Evolutionary conservation across 2,113 vertebrate species (phyloP).

Genomic region (Microcebus tavaratra): DNA sequence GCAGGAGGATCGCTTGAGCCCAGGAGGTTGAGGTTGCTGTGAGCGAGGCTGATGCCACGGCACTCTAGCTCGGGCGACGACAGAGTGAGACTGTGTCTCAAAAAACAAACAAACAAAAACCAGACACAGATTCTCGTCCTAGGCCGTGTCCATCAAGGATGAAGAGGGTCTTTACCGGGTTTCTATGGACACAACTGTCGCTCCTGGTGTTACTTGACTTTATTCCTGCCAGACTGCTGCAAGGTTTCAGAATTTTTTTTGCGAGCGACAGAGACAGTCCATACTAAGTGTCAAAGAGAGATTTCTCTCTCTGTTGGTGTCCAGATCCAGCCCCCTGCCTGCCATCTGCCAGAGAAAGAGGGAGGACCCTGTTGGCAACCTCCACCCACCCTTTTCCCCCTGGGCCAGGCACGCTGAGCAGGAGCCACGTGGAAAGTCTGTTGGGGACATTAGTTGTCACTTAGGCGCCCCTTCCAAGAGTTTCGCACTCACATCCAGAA

Average conservation of each 20-base stretch:
- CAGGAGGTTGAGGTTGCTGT: no score
- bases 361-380: neutral
- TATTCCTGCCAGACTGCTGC: neutral
- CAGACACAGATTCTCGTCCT: neutral
- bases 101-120: neutral
- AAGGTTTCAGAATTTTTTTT: neutral
- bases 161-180: neutral
- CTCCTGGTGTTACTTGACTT: neutral
- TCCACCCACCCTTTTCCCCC: neutral
- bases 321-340: neutral
- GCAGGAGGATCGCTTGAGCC: no score
- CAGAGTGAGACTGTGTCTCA: no score
- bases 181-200: accelerated
- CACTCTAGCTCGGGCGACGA: no score
- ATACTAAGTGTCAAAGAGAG: neutral
- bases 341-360: neutral
- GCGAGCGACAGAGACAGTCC: neutral
- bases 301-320: neutral
- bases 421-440: neutral
- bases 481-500: neutral
- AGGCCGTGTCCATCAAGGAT: neutral
- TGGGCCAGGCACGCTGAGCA: neutral
- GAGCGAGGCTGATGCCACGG: no score
- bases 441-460: neutral
- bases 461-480: neutral